These are phyloP conservation scores for Antechinus flavipes DNA, from an alignment of 2,113 vertebrate genomes.

Conservation along the genomic window DNA sequence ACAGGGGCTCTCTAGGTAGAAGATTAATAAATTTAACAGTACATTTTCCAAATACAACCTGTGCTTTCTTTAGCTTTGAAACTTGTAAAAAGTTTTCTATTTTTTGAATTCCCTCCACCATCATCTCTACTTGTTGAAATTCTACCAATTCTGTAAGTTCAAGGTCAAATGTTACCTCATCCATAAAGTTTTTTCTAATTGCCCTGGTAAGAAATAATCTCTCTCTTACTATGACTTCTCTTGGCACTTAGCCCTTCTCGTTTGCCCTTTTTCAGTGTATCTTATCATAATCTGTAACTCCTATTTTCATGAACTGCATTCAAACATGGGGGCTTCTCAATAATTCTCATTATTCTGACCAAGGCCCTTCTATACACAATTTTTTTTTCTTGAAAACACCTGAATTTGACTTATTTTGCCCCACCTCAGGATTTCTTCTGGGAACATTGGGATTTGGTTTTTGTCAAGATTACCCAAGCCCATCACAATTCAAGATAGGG, in stretches of 20 bases:
- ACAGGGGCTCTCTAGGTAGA: neutral
- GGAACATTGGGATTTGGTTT: neutral
- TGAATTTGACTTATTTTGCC: neutral
- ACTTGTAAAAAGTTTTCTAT: neutral
- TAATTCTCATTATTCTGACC: neutral
- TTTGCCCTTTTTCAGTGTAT: neutral
- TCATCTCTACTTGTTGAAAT: neutral
- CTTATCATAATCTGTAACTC: neutral
- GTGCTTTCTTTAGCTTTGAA: neutral
- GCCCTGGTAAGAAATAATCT: neutral
- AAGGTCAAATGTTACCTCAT: neutral
- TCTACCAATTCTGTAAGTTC: neutral
- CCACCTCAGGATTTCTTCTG: neutral
- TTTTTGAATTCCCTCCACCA: neutral
- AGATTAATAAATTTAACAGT: neutral
- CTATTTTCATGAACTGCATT: neutral
- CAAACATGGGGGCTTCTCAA: neutral
- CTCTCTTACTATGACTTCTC: neutral
- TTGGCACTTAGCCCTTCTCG: neutral
- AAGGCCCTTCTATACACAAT: neutral
- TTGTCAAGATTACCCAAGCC: neutral
- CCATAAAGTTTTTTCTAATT: neutral
- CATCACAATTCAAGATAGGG: neutral
- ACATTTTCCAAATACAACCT: neutral
- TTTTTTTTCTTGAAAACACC: neutral